phyloP scores from a whole-genome alignment of 2,888 invertebrate species.

The Pristionchus maxplancki region DNA sequence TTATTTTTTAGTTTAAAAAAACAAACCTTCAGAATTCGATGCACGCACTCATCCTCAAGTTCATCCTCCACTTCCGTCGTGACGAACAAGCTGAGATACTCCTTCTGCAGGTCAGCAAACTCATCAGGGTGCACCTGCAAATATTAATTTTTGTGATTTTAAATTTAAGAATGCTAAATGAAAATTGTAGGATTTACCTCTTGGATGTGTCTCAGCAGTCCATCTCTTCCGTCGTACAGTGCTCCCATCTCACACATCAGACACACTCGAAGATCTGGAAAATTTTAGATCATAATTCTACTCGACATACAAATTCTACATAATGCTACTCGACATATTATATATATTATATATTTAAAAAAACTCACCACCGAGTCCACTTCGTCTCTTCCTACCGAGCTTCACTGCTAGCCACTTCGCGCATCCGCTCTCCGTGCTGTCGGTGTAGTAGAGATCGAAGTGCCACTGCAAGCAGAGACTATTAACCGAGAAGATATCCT shows the following conservation, averaged over 20 bases:
- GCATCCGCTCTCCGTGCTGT: neutral
- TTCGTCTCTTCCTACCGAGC: neutral
- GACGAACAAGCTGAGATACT: neutral
- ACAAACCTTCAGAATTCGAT: neutral
- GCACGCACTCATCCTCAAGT: neutral
- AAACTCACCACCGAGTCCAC: neutral
- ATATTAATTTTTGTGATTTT: no score
- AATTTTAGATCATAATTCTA: neutral
- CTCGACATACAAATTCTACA: no score
- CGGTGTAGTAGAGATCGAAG: neutral
- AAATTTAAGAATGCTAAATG: neutral
- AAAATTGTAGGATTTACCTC: no score
- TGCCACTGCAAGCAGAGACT: neutral
- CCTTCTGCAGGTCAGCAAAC: neutral
- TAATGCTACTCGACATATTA: no score
- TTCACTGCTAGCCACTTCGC: neutral
- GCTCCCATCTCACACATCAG: neutral
- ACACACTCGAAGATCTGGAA: neutral
- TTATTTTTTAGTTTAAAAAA: no score
- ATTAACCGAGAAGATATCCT: no score
- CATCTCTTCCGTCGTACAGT: neutral
- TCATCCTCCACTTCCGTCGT: neutral
- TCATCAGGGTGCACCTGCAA: neutral
- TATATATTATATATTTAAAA: no score
- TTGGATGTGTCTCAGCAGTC: neutral